Evolutionary conservation across 1,140 invertebrate species (phyloP).

Genomic region (Achroia grisella): DNA sequence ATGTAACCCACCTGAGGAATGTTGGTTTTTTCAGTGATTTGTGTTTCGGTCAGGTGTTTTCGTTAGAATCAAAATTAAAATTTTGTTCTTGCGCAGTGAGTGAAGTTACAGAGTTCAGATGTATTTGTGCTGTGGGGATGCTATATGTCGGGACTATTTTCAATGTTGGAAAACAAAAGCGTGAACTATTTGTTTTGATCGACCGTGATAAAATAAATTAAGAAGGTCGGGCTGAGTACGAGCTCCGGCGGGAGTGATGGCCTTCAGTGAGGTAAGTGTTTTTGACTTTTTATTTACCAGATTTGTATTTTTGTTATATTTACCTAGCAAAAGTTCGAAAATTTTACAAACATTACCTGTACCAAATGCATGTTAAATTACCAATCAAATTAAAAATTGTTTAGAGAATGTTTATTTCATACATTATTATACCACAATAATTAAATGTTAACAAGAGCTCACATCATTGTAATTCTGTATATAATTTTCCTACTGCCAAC

Average conservation of each 20-base stretch:
- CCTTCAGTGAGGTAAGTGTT: constrained; percentile 72
- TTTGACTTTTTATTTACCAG: constrained; percentile 7
- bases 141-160: constrained; percentile 69
- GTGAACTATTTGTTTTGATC: constrained; percentile 74
- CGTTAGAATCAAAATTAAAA: constrained; percentile 67
- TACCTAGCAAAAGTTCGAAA: background rate
- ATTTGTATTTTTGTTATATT: too few species aligned
- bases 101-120: constrained; percentile 67
- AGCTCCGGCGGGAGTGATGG: constrained; percentile 68
- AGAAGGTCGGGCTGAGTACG: constrained; percentile 55
- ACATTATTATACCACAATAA: background rate
- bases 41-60: constrained; percentile 74
- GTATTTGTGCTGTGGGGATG: constrained; percentile 69
- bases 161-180: constrained; percentile 72
- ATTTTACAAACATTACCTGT: background rate
- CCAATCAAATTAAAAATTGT: background rate
- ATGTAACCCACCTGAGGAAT: constrained; percentile 74
- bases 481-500: too few species aligned
- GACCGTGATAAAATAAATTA: constrained; percentile 66
- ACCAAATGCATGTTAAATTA: background rate
- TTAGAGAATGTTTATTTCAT: background rate
- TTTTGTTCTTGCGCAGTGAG: constrained; percentile 73
- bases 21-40: constrained; percentile 74
- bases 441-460: too few species aligned
- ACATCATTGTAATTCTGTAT: too few species aligned